These are phyloP conservation scores for Anarsia innoxiella DNA, from an alignment of 2,888 invertebrate genomes.

Conservation along the genomic window DNA sequence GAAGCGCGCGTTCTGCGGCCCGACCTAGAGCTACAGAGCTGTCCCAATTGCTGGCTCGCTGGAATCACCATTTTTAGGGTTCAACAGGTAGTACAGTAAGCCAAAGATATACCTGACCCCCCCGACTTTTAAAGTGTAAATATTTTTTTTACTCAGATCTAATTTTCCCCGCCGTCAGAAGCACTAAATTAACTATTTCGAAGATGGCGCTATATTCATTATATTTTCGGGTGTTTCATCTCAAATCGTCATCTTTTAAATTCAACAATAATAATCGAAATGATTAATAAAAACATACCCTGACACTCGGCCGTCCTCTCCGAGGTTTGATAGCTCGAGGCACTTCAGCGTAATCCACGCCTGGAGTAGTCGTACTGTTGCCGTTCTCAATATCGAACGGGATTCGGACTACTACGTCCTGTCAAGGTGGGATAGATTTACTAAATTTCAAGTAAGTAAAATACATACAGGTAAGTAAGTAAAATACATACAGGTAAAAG, in stretches of 20 bases:
- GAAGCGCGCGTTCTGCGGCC: constrained; percentile 56
- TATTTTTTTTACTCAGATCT: too few species aligned
- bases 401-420: constrained; percentile 62
- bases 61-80: constrained; percentile 11
- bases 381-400: constrained; percentile 64
- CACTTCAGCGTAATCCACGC: constrained; percentile 41
- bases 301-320: constrained; percentile 54
- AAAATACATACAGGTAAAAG: too few species aligned
- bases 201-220: too few species aligned
- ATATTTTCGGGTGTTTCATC: too few species aligned
- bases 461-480: too few species aligned
- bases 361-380: constrained; percentile 21
- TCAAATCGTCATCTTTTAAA: too few species aligned
- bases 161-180: too few species aligned
- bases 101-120: too few species aligned
- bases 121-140: too few species aligned
- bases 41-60: constrained; percentile 53
- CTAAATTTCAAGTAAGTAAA: too few species aligned
- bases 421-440: constrained; percentile 8
- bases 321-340: constrained; percentile 49
- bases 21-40: constrained; percentile 45
- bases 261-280: neutral
- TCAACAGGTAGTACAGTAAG: too few species aligned
- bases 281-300: constrained; percentile 30
- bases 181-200: too few species aligned